Evolutionary conservation across 1,140 invertebrate species (phyloP), one percentile per base, ranked within the genome.

Genomic region (Calephelis virginiensis): DNA sequence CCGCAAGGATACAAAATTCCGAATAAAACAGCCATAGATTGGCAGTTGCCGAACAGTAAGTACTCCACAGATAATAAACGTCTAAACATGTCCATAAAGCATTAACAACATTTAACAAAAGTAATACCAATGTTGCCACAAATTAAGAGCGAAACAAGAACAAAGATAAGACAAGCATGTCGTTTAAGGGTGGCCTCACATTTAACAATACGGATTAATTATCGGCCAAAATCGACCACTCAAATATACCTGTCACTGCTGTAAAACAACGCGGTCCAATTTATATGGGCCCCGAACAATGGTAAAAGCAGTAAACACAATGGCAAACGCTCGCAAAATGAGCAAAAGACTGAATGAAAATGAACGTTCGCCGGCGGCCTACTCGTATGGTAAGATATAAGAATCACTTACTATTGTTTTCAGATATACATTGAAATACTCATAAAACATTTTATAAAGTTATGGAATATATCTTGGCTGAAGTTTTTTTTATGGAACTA

Each of bases 131-230:
- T 9, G 46, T 47, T 40, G 43, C 63, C 73, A 71, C 73, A 73
- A 63, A 73, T 70, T 46, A 70, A 67, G 63, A 68, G 49, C 48
- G 46, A 69, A 71, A 38, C 49, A 53, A 53, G 38, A 43, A 61
- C 60, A 17, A 61, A 50, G 63, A 45, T 40, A 56, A 46, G 63
- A 56, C 40, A 38, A 64, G 72, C 63, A 68, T 63, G 72, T 75
- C 70, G 76, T 81, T 81, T 81, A 82, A 84, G 86, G 86, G 85
- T 89, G 85, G 86, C 69, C 85, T 74, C 71, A 76, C 83, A 81
- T 82, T 82, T 85, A 79, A 89, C 86, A 89, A 89, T 86, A 85
- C 83, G 82, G 88, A 91, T 89, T 91, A 91, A 91, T 91, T 91
- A 91, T 87, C 85, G 86, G 75, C 77, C 77, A 77, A 89, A 89